Evolutionary conservation across 1,140 invertebrate genomes (phyloP).

Genomic region (Rhagoletis zephyria): DNA sequence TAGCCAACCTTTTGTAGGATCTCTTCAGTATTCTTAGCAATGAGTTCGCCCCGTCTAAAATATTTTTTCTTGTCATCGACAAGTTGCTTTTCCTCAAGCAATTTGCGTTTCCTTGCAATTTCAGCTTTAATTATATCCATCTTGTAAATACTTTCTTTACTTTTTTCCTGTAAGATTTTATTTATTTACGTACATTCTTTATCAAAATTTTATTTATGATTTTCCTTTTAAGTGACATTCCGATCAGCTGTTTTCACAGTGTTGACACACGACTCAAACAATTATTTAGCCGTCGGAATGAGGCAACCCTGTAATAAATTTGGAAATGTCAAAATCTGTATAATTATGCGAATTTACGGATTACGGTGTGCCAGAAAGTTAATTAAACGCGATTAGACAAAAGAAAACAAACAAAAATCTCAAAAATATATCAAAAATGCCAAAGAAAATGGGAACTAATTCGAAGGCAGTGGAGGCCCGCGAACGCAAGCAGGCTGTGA

Average conservation of each 20-base stretch:
- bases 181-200: neutral
- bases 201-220: neutral
- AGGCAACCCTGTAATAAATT: neutral
- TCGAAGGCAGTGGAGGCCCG: constrained; percentile 71
- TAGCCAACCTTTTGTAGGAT: constrained; percentile 80
- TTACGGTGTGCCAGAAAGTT: neutral
- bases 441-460: constrained; percentile 72
- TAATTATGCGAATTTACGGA: neutral
- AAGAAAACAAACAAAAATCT: neutral
- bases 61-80: constrained; percentile 88
- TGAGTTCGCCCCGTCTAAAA: constrained; percentile 90
- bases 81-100: constrained; percentile 85
- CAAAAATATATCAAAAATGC: constrained; percentile 63
- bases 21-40: constrained; percentile 83
- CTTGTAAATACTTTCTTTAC: constrained; percentile 12
- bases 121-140: constrained; percentile 94
- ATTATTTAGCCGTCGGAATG: neutral
- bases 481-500: constrained; percentile 68
- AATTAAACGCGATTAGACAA: neutral
- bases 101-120: constrained; percentile 90
- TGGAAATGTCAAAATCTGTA: constrained; percentile 23
- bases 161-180: neutral
- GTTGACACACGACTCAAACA: neutral
- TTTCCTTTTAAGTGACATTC: neutral
- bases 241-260: constrained; percentile 24